These are phyloP conservation scores for Ormia ochracea DNA, from an alignment of 2,888 invertebrate genomes.

Conservation along the genomic window DNA sequence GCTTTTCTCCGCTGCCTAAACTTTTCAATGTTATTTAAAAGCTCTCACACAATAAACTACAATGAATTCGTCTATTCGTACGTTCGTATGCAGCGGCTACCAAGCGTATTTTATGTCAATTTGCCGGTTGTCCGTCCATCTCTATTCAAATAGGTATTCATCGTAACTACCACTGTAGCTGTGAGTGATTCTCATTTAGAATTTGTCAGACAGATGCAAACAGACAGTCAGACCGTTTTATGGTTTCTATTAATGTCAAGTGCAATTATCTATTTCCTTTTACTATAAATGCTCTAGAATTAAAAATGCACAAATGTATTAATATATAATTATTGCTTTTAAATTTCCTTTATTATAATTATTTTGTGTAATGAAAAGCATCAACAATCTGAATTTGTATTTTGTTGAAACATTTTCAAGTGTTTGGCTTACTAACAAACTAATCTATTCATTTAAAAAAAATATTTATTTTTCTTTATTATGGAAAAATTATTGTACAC, in stretches of 20 bases:
- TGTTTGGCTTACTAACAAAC: too few species aligned
- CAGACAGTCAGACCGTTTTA: conserved; percentile 8
- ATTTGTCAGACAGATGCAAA: neutral
- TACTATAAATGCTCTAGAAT: conserved; percentile 1
- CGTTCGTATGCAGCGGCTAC: conserved; percentile 4
- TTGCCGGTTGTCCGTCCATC: neutral
- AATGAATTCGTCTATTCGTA: neutral
- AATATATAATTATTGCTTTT: neutral
- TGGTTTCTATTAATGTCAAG: conserved; percentile 55
- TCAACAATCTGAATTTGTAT: too few species aligned
- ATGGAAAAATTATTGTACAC: too few species aligned
- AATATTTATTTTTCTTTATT: too few species aligned
- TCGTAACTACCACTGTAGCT: neutral
- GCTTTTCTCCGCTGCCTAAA: neutral
- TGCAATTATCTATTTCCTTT: conserved; percentile 59
- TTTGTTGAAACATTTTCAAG: neutral
- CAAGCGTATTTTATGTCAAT: conserved; percentile 22
- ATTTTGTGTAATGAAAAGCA: neutral
- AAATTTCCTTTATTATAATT: neutral
- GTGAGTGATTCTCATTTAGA: conserved; percentile 4
- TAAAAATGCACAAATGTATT: neutral
- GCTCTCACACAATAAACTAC: neutral
- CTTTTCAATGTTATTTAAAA: neutral
- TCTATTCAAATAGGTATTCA: neutral
- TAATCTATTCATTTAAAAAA: too few species aligned